A percentile compares a stretch with the other conserved stretches of the same genome.
phyloP scores from a whole-genome alignment of 2,797 vertebrate genomes.

The Podargus strigoides region DNA sequence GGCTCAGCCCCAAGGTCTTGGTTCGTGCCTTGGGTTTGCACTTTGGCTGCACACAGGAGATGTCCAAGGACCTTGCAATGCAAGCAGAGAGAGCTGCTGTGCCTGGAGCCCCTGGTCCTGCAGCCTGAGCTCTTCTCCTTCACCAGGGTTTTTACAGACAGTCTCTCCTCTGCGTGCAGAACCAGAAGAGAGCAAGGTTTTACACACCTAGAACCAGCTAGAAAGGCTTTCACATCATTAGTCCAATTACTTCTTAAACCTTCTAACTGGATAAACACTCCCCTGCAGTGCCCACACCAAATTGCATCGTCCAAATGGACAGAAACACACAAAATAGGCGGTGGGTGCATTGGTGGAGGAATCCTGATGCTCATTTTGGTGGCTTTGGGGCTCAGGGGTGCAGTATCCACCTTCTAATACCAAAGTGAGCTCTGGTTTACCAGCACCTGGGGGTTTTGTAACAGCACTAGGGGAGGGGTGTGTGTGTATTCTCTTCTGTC shows the following conservation, averaged over 20 bases:
- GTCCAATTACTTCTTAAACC: neutral
- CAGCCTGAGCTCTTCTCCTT: neutral
- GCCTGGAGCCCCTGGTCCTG: neutral
- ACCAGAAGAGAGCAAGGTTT: neutral
- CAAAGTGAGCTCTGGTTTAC: neutral
- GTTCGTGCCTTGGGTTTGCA: neutral
- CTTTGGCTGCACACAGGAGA: neutral
- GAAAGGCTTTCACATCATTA: neutral
- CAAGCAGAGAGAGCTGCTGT: neutral
- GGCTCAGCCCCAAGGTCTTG: neutral
- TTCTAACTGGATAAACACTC: neutral
- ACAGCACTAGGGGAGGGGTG: neutral
- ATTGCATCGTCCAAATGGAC: fast-evolving
- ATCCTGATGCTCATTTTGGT: fast-evolving
- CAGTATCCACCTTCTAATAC: neutral
- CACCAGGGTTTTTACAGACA: fast-evolving
- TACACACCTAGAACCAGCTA: neutral
- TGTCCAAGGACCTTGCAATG: neutral
- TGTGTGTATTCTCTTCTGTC: neutral
- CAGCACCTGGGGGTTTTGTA: neutral
- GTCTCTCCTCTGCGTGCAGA: neutral
- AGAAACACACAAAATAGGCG: neutral
- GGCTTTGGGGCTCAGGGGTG: neutral
- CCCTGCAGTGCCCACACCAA: neutral
- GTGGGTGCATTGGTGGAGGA: neutral